Conservation (phyloP, 2,113 vertebrate genomes). For the Camelus bactrianus region DNA sequence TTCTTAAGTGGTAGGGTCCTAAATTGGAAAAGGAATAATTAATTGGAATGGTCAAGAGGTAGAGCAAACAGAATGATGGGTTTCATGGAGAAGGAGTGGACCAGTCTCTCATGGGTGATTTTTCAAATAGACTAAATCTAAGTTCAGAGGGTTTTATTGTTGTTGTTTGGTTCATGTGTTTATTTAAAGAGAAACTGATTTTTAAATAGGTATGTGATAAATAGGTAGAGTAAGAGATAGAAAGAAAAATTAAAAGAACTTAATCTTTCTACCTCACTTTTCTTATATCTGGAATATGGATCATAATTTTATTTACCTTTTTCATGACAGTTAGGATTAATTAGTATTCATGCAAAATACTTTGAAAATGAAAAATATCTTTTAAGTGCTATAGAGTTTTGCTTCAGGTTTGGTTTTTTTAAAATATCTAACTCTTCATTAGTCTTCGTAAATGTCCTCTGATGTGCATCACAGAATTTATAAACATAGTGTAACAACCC, state of each 20-base stretch:
- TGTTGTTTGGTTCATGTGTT: not conserved
- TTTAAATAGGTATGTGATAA: constrained; percentile 11
- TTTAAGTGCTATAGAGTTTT: constrained; percentile 54
- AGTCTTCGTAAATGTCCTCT: constrained; percentile 47
- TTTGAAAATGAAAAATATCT: constrained; percentile 53
- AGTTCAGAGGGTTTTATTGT: not conserved
- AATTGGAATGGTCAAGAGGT: not conserved
- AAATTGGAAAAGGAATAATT: not conserved
- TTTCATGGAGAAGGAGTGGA: not conserved
- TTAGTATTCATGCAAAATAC: constrained; percentile 56
- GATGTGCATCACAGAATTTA: constrained; percentile 39
- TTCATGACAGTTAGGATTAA: constrained; percentile 33
- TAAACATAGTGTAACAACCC: not conserved
- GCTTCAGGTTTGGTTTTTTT: constrained; percentile 55
- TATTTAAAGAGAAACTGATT: not conserved
- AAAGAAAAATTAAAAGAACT: constrained; percentile 7
- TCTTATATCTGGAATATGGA: constrained; percentile 14
- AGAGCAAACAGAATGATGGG: not conserved
- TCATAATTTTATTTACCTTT: constrained; percentile 45
- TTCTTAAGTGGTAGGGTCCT: not conserved
- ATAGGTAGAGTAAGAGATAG: not conserved
- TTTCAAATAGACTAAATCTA: not conserved
- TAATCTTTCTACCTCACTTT: constrained; percentile 5
- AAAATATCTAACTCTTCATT: constrained; percentile 61
- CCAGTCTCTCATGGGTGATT: not conserved